Conservation (phyloP, 2,797 vertebrate species). For the Thaleichthys pacificus region DNA sequence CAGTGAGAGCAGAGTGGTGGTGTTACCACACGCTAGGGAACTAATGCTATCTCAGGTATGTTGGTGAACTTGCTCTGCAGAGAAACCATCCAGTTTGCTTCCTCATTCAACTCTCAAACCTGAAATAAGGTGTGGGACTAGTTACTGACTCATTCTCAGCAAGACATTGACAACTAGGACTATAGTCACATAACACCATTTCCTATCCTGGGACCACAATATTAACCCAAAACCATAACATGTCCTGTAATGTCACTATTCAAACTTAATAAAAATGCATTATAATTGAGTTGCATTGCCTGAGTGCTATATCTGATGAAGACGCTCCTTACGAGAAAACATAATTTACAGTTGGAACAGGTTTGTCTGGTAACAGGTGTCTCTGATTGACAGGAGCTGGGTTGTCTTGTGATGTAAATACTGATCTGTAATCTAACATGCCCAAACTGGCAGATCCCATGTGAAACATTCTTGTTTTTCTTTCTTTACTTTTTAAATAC, state of each 20-base stretch:
- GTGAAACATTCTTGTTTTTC: too few species aligned
- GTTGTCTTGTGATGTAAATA: neutral
- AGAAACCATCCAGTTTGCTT: constrained; percentile 27
- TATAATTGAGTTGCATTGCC: neutral
- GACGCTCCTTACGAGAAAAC: constrained; percentile 21
- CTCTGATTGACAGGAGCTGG: neutral
- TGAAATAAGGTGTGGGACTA: constrained; percentile 10
- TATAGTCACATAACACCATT: too few species aligned
- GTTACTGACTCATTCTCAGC: too few species aligned
- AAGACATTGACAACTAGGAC: too few species aligned
- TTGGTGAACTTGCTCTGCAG: constrained; percentile 68
- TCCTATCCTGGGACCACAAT: too few species aligned
- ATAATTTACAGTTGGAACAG: constrained; percentile 22
- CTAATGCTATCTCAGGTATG: constrained; percentile 71
- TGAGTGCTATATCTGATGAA: neutral
- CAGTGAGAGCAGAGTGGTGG: constrained; percentile 47
- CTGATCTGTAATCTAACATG: neutral
- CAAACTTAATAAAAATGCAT: neutral
- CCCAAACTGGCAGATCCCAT: neutral
- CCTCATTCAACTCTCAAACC: constrained; percentile 22
- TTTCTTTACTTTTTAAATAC: neutral
- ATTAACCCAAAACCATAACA: too few species aligned
- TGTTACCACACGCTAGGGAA: constrained; percentile 63
- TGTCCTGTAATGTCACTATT: too few species aligned
- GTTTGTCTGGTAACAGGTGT: constrained; percentile 20